Evolutionary conservation across 2,888 invertebrate genomes (phyloP).

Genomic region (Leptarthrus brevirostris): DNA sequence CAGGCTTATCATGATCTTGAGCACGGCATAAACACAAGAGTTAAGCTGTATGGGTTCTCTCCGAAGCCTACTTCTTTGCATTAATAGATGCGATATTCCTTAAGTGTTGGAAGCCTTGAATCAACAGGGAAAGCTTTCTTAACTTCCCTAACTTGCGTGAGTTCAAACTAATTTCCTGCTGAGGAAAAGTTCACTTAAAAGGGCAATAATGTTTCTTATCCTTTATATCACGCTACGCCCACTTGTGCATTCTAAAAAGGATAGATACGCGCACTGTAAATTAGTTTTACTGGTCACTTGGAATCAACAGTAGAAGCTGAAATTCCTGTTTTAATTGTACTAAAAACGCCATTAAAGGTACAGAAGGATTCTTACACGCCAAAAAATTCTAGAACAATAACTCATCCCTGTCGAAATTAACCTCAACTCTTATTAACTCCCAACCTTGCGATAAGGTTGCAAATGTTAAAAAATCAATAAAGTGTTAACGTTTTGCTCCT

Average conservation of each 20-base stretch:
- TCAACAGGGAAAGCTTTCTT: conserved; percentile 8
- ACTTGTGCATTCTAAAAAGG: not conserved
- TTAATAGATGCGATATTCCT: not conserved
- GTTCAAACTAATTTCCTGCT: conserved; percentile 13
- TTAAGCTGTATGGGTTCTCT: conserved; percentile 4
- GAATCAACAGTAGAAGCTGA: conserved; percentile 1
- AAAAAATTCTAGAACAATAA: not conserved
- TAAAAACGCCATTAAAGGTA: not conserved
- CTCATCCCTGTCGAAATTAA: not conserved
- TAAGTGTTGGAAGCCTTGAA: not conserved
- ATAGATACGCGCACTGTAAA: not conserved
- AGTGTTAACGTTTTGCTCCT: not conserved
- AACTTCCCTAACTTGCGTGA: conserved; percentile 4
- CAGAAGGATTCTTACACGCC: not conserved
- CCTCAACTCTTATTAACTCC: not conserved
- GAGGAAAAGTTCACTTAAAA: conserved; percentile 3
- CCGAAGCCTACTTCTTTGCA: not conserved
- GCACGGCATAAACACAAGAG: conserved; percentile 46
- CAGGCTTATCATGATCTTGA: conserved; percentile 36
- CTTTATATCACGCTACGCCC: not conserved
- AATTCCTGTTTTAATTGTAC: not conserved
- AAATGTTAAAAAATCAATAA: not conserved
- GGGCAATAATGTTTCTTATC: not conserved
- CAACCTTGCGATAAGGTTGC: not conserved
- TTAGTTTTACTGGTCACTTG: not conserved